These are phyloP conservation scores for Thunnus maccoyii DNA, from an alignment of 2,113 vertebrate genomes.

Conservation along the genomic window DNA sequence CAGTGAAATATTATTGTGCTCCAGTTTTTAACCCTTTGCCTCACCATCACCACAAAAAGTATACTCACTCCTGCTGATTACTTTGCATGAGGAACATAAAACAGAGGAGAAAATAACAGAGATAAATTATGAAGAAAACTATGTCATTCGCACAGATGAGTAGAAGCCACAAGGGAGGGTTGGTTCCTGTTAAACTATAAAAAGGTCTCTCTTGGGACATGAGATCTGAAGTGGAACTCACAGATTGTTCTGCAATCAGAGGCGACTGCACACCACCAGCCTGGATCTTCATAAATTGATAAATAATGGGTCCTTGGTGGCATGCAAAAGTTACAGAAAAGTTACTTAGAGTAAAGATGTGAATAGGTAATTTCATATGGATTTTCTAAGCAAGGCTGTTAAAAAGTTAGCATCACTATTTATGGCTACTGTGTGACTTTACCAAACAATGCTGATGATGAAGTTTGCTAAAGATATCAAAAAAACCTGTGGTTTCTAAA, in stretches of 20 bases:
- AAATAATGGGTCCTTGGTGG: slow-evolving; percentile 65
- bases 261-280: slow-evolving; percentile 63
- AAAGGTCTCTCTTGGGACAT: slow-evolving; percentile 77
- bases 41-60: slow-evolving; percentile 8
- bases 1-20: slow-evolving; percentile 38
- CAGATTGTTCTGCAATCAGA: slow-evolving; percentile 78
- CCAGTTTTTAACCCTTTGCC: slow-evolving; percentile 64
- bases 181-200: slow-evolving; percentile 83
- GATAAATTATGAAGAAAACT: slow-evolving; percentile 77
- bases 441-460: not conserved
- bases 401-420: not conserved
- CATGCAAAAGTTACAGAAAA: slow-evolving; percentile 66
- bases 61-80: slow-evolving; percentile 56
- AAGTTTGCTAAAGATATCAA: not conserved
- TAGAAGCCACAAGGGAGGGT: slow-evolving; percentile 72
- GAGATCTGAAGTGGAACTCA: slow-evolving; percentile 78
- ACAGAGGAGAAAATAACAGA: slow-evolving; percentile 62
- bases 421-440: not conserved
- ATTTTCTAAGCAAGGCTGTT: not conserved
- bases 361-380: slow-evolving; percentile 12
- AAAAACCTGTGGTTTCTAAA: not conserved
- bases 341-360: slow-evolving; percentile 30
- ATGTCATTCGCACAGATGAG: slow-evolving; percentile 77
- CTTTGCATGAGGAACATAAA: slow-evolving; percentile 54
- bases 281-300: slow-evolving; percentile 74